Percentiles rank a stretch among this genome's conserved stretches.
Conservation (phyloP, 2,797 vertebrate genomes). For the Spinus olivaceus region DNA sequence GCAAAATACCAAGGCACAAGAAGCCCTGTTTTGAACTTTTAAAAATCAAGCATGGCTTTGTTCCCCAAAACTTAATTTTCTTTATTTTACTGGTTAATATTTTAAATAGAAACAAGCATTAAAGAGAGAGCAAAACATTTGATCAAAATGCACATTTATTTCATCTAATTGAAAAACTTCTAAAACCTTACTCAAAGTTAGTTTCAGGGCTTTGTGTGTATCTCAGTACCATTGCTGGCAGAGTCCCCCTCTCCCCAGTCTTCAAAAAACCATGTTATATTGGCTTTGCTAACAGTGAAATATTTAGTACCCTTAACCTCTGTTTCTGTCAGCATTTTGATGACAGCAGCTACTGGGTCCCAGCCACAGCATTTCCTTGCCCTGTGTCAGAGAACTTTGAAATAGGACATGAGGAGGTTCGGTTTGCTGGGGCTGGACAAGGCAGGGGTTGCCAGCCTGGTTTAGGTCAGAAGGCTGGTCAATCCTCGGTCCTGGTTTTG, state of each 20-base stretch:
- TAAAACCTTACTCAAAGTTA: not conserved
- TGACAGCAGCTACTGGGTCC: not conserved
- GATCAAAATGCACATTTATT: not conserved
- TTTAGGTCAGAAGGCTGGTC: not conserved
- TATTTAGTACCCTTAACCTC: not conserved
- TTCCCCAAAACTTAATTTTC: not conserved
- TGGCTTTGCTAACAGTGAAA: not conserved
- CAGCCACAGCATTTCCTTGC: not conserved
- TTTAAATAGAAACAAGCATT: not conserved
- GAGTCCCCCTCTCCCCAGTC: not conserved
- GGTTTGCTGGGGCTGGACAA: not conserved
- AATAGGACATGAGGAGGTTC: accelerated
- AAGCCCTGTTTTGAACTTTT: not conserved
- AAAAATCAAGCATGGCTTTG: not conserved
- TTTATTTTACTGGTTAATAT: not conserved
- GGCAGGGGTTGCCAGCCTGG: not conserved
- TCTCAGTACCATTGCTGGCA: not conserved
- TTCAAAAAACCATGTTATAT: not conserved
- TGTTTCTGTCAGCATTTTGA: not conserved
- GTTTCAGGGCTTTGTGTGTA: not conserved
- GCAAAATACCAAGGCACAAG: not conserved
- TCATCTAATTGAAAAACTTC: not conserved
- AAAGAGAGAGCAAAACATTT: not conserved
- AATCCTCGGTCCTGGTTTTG: not conserved
- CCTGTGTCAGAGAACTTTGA: not conserved